These are phyloP conservation scores for Drosophila yakuba DNA, from an alignment of 1,140 invertebrate genomes.

Conservation along the genomic window DNA sequence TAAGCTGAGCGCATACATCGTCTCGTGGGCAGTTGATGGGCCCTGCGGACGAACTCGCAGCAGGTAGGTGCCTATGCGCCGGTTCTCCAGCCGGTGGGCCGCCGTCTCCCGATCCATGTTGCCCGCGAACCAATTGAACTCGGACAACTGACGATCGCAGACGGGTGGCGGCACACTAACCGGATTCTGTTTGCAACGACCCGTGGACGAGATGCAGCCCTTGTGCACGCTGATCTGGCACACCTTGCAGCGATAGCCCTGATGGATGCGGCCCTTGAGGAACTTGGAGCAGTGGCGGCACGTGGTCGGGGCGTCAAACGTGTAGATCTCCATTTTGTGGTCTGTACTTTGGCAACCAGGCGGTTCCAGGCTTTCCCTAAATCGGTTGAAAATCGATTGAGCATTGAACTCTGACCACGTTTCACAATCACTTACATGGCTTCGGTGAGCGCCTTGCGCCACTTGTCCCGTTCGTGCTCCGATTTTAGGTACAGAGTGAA, in stretches of 20 bases:
- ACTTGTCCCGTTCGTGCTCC: conserved; percentile 94
- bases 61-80: conserved; percentile 95
- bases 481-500: conserved; percentile 96
- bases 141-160: conserved; percentile 81
- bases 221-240: conserved; percentile 91
- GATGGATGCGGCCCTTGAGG: conserved; percentile 93
- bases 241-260: conserved; percentile 91
- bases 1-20: conserved; percentile 94
- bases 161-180: conserved; percentile 85
- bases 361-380: conserved; percentile 95
- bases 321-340: conserved; percentile 94
- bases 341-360: conserved; percentile 90
- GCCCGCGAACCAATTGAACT: conserved; percentile 88
- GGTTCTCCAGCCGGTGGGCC: conserved; percentile 90
- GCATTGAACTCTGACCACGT: background rate
- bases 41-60: conserved; percentile 91
- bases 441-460: conserved; percentile 96
- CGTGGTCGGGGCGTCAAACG: conserved; percentile 92
- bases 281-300: conserved; percentile 95
- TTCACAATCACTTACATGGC: conserved; percentile 90
- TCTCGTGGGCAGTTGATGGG: conserved; percentile 87
- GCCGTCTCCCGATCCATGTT: conserved; percentile 95
- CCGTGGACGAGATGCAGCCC: conserved; percentile 90
- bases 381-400: conserved; percentile 5
- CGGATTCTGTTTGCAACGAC: conserved; percentile 88